Evolutionary conservation across 2,888 invertebrate species (phyloP).

Genomic region (Heliconius ethilla): DNA sequence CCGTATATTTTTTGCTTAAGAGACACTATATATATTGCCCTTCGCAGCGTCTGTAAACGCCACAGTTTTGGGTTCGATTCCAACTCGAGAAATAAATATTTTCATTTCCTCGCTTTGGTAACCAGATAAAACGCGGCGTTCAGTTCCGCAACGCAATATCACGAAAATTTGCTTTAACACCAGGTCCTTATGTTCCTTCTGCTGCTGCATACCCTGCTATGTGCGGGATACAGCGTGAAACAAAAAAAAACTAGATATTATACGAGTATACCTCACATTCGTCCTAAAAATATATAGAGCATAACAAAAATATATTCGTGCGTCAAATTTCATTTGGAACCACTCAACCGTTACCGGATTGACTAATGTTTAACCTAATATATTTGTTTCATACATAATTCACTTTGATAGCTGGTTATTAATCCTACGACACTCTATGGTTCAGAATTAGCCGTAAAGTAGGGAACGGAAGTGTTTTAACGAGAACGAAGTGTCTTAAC

Average conservation of each 20-base stretch:
- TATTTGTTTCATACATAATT: background rate
- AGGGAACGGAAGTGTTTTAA: no score
- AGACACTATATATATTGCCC: background rate
- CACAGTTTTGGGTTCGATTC: no score
- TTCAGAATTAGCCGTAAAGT: no score
- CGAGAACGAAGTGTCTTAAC: no score
- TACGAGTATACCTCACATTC: background rate
- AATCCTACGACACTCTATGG: no score
- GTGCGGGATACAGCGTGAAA: background rate
- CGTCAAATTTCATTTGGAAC: background rate
- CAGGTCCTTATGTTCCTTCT: background rate
- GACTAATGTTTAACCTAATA: background rate
- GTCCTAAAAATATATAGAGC: background rate
- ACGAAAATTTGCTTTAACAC: no score
- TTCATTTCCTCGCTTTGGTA: background rate
- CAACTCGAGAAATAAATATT: background rate
- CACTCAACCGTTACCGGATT: background rate
- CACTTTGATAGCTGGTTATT: background rate
- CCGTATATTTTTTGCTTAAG: no score
- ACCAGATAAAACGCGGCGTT: no score
- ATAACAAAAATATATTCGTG: background rate
- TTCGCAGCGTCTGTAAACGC: no score
- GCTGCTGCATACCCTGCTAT: background rate
- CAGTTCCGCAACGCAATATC: no score
- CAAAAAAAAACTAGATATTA: background rate